Evolutionary conservation across 2,888 invertebrate genomes (phyloP), one percentile per base, ranked within the genome.

Genomic region (Agelastica alni): DNA sequence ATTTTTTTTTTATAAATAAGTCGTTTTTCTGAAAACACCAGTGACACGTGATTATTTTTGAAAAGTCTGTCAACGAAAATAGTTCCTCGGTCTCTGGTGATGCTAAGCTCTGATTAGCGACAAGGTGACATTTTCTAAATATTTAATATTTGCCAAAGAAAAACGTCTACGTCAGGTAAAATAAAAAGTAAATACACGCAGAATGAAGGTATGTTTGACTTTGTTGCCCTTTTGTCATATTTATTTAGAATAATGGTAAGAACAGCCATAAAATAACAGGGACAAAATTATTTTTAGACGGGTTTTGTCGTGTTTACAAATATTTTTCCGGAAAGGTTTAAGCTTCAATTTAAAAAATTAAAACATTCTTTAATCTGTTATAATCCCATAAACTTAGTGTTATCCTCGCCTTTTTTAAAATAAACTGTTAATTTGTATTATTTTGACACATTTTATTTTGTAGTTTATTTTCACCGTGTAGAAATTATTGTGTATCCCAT

Each of bases 161-260:
- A 55, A 51, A 46, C 55, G 51, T 51, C 43, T 46, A 30, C 54
- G 51, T 36, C 55, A 55, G 57, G 53, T 53, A 57, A 57, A 57
- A 46, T 51, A 53, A 52, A 58, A 58, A 51, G 48, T 55, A 54
- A 51, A 58, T 58, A 58, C 31, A 34, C 28, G 22, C 46, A 46
- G 47, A 52, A 51, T 45, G 46, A 10, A 45, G 37, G 55, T 51
- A 39, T 55, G 32, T 55, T 55, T 55, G 51, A 49, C 31, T 51
- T 51, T 34, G 44, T 32, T 36, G 41, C 34, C 34, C 45, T 55
- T n/a, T 51, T 46, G 45, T 43, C 6, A 17, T 51, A 51, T 42
- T 51, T 49, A 49, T 42, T 49, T 47, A 30, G 47, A 47, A 32
- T 52, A 45, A 39, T 26, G 16, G 22, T 20, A 30, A 41, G 45